A percentile compares a stretch with the other conserved stretches of the same genome.
These are phyloP conservation scores for Ferrisia virgata DNA, from an alignment of 2,888 invertebrate genomes.

Conservation along the genomic window DNA sequence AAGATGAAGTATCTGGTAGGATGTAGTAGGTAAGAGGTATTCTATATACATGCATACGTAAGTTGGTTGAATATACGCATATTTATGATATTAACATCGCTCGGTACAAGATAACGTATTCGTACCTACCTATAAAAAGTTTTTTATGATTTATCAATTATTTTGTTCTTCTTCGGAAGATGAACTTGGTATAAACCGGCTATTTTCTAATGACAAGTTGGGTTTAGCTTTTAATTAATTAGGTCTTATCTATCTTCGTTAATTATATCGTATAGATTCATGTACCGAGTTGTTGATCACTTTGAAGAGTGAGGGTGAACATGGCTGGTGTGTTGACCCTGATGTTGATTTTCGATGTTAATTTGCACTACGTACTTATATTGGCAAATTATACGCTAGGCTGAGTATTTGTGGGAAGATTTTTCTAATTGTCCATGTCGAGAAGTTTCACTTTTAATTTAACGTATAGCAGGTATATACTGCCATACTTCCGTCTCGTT, in stretches of 20 bases:
- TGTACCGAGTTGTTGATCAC: not conserved
- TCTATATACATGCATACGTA: not conserved
- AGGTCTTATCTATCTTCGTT: not conserved
- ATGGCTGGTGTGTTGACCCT: not conserved
- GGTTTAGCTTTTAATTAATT: not conserved
- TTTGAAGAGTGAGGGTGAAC: not conserved
- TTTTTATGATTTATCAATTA: conserved; percentile 24
- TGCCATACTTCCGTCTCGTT: no score
- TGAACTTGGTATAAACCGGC: not conserved
- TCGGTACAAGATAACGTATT: not conserved
- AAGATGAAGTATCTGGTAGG: no score
- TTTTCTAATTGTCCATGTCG: not conserved
- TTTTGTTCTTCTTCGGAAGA: not conserved
- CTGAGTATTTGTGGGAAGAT: not conserved
- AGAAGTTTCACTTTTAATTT: not conserved
- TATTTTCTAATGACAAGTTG: conserved; percentile 3
- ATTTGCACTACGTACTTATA: not conserved
- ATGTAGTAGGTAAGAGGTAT: no score
- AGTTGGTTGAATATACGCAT: not conserved
- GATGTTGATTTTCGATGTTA: not conserved
- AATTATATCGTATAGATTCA: not conserved
- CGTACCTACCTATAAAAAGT: not conserved
- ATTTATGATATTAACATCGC: no score
- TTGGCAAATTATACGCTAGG: not conserved
- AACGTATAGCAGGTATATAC: no score